Base-by-base conservation (phyloP, 2,888 invertebrate species). In the Byasa hedistus region DNA sequence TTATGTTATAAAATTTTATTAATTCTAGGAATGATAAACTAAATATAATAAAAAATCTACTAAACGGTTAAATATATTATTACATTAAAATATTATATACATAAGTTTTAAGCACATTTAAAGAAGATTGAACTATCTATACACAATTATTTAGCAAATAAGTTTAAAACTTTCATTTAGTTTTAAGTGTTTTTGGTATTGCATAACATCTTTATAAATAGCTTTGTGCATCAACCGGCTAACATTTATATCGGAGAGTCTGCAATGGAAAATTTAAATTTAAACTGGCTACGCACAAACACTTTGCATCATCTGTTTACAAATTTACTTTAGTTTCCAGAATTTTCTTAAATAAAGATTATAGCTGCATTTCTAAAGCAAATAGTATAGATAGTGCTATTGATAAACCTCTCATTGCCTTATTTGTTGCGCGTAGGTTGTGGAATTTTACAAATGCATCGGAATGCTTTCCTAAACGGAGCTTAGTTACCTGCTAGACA, bases 231-330 rank as follows among this genome's bases (percentile, higher is more conserved):
- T 69, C 69, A 68, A 59, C 57, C 52, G 58, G 27, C 48, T 27
- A 69, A 64, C 48, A 68, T 70, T 64, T 39, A 15, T 39, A 15
- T 39, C 64, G 21, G 48, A 67, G 63, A 27, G 51, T 56, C 63
- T 27, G 60, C 65, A 68, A 67, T 66, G 66, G 66, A 71, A 68
- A 69, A 65, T 67, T 60, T 69, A 68, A 70, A 69, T 70, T 70
- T 70, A 44, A 59, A 61, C 61, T 55, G 32, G 39, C 36, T 22
- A 56, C 57, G 51, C 12, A 51, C 58, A 63, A 15, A 60, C 12
- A 3, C 59, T 36, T 65, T 64, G 48, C 44, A 65, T 61, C 44
- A 65, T 56, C 51, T 23, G 39, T 58, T 61, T 44, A 48, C 58
- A 44, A 44, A 66, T 44, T 62, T 62, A 52, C 48, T 55, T 24